Evolutionary conservation across 2,113 vertebrate genomes (phyloP).

Genomic region (Nematolebias whitei): DNA sequence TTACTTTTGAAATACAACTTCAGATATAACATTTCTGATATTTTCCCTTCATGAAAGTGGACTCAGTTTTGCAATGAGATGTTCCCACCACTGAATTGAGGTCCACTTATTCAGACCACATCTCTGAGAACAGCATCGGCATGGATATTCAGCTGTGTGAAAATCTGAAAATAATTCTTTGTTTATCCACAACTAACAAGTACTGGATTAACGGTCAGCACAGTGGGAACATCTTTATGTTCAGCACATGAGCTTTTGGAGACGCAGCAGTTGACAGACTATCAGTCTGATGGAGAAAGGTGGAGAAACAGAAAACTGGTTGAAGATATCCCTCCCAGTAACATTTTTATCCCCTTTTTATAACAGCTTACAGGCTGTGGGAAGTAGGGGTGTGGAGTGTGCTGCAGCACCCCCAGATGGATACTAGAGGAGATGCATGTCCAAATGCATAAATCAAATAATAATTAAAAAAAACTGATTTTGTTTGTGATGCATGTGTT

Average conservation of each 20-base stretch:
- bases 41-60: slow-evolving; percentile 21
- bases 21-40: slow-evolving; percentile 14
- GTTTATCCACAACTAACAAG: slow-evolving; percentile 9
- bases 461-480: too few relatives aligned
- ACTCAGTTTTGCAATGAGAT: not conserved
- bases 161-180: slow-evolving; percentile 11
- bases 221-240: slow-evolving; percentile 21
- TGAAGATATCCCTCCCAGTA: too few relatives aligned
- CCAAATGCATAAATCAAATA: too few relatives aligned
- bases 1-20: slow-evolving; percentile 5
- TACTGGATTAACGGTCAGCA: not conserved
- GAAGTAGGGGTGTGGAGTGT: too few relatives aligned
- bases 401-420: too few relatives aligned
- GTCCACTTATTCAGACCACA: not conserved
- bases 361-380: not conserved
- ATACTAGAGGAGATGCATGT: too few relatives aligned
- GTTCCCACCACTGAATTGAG: not conserved
- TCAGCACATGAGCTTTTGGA: slow-evolving; percentile 19
- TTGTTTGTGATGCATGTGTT: too few relatives aligned
- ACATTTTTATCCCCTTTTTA: not conserved
- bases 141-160: slow-evolving; percentile 16
- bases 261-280: slow-evolving; percentile 31
- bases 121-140: slow-evolving; percentile 5
- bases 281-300: slow-evolving; percentile 10
- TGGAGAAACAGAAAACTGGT: not conserved